Percentiles rank a stretch among this genome's conserved stretches.
phyloP scores from a whole-genome alignment of 2,888 invertebrate genomes.

The Erebia palarica region DNA sequence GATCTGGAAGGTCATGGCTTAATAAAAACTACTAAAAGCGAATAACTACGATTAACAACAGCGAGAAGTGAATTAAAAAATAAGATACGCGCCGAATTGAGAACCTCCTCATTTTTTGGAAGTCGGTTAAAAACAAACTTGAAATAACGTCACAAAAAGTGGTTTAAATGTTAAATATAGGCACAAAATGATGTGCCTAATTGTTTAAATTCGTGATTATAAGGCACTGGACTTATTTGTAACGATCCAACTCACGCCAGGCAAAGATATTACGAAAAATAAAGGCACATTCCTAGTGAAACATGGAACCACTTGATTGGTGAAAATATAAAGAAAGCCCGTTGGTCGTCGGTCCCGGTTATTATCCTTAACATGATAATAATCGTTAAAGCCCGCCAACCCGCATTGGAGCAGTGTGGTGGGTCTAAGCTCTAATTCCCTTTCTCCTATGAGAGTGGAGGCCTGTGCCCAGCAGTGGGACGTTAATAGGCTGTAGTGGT shows the following conservation, averaged over 20 bases:
- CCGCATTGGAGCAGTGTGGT: no score
- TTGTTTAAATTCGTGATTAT: not conserved
- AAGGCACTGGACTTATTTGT: not conserved
- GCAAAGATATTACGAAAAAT: not conserved
- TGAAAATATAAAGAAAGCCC: conserved; percentile 7
- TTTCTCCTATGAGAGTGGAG: no score
- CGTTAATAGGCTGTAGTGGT: no score
- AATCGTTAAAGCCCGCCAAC: no score
- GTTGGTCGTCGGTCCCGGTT: no score
- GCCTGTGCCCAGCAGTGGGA: no score
- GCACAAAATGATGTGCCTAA: not conserved
- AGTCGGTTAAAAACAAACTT: no score
- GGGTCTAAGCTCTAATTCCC: no score
- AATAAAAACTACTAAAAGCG: not conserved
- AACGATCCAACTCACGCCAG: not conserved
- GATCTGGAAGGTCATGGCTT: conserved; percentile 7
- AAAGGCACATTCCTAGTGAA: not conserved
- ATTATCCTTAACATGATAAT: no score
- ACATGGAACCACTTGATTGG: not conserved
- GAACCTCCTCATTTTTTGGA: no score
- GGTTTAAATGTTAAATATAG: not conserved
- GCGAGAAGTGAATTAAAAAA: not conserved
- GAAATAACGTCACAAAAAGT: not conserved
- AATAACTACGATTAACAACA: not conserved
- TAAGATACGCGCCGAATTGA: no score